Evolutionary conservation across 2,888 invertebrate genomes (phyloP).

Genomic region (Mythimna vitellina): DNA sequence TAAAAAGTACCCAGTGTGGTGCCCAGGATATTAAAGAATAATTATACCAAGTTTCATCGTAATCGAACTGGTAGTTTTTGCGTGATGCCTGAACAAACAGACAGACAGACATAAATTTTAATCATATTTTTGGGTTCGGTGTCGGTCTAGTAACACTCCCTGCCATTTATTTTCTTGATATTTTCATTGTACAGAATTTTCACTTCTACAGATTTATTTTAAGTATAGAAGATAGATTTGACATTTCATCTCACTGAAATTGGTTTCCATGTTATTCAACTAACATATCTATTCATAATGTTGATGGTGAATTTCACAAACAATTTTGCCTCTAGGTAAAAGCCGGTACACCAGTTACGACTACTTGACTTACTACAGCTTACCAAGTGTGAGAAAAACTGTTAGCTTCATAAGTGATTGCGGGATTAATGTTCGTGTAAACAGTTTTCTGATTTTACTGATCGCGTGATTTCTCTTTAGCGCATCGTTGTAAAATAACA

Average conservation of each 20-base stretch:
- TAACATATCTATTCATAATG: neutral
- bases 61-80: too few relatives aligned
- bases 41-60: too few relatives aligned
- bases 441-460: constrained; percentile 33
- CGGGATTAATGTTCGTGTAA: constrained; percentile 11
- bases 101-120: too few relatives aligned
- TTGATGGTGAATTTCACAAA: neutral
- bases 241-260: neutral
- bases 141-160: too few relatives aligned
- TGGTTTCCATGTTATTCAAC: neutral
- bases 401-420: constrained; percentile 5
- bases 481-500: constrained; percentile 54
- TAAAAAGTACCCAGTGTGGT: too few relatives aligned
- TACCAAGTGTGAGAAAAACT: neutral
- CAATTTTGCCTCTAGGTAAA: neutral
- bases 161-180: too few relatives aligned
- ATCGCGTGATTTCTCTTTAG: constrained; percentile 44
- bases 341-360: neutral
- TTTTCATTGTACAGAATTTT: too few relatives aligned
- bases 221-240: too few relatives aligned
- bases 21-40: too few relatives aligned
- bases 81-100: too few relatives aligned
- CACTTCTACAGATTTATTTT: too few relatives aligned
- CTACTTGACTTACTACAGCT: neutral
- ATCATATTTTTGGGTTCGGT: too few relatives aligned